These are phyloP conservation scores for Esox niger DNA, from an alignment of 2,113 vertebrate species.

Conservation along the genomic window DNA sequence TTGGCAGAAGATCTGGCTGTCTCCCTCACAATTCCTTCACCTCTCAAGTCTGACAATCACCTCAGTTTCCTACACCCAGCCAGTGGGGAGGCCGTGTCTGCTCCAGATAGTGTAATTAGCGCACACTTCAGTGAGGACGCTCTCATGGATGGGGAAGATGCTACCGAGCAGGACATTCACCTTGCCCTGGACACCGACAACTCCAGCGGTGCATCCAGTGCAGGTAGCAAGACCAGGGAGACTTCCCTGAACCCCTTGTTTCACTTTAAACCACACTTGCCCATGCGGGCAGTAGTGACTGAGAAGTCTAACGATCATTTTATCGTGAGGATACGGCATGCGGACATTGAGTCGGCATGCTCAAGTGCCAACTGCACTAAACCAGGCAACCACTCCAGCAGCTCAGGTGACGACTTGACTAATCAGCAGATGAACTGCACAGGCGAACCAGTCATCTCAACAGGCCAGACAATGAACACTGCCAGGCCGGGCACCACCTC, in stretches of 20 bases:
- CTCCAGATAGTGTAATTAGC: constrained; percentile 83
- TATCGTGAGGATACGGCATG: constrained; percentile 88
- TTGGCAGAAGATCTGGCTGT: constrained; percentile 92
- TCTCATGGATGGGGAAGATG: constrained; percentile 87
- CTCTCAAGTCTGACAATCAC: constrained; percentile 92
- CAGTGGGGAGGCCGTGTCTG: constrained; percentile 51
- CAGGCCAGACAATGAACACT: constrained; percentile 3
- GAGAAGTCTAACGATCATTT: constrained; percentile 96
- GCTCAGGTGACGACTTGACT: too few species aligned
- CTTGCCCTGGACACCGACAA: constrained; percentile 92
- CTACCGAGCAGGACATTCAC: constrained; percentile 91
- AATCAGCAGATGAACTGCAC: too few species aligned
- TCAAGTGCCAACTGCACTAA: too few species aligned
- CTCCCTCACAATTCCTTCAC: constrained; percentile 93
- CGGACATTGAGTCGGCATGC: too few species aligned
- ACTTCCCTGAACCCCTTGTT: constrained; percentile 66
- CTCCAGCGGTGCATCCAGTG: constrained; percentile 83
- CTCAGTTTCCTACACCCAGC: constrained; percentile 88
- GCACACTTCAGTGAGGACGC: constrained; percentile 91
- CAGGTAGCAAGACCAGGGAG: constrained; percentile 71
- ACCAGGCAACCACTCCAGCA: too few species aligned
- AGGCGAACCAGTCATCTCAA: too few species aligned
- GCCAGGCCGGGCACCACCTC: constrained; percentile 14
- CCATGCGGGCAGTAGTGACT: constrained; percentile 94
- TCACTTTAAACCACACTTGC: constrained; percentile 83